Evolutionary conservation across 1,140 invertebrate genomes (phyloP).

Genomic region (Doryteuthis pealeii): DNA sequence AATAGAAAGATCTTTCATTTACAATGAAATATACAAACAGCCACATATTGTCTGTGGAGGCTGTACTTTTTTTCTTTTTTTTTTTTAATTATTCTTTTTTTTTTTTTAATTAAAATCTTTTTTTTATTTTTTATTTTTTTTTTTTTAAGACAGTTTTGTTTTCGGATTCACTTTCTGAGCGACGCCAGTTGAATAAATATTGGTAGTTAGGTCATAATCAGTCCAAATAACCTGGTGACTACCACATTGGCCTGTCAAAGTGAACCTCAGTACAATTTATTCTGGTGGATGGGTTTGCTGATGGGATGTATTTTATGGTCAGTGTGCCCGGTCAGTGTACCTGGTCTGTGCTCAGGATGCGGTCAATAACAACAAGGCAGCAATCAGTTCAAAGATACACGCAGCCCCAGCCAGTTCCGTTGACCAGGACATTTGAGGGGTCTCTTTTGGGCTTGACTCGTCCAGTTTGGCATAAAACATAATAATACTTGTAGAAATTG

Average conservation of each 20-base stretch:
- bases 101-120: too few relatives aligned
- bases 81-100: too few relatives aligned
- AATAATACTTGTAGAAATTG: constrained; percentile 31
- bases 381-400: constrained; percentile 26
- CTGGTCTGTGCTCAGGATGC: background rate
- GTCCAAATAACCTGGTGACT: too few relatives aligned
- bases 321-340: background rate
- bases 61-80: too few relatives aligned
- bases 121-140: too few relatives aligned
- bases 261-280: background rate
- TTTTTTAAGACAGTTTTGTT: too few relatives aligned
- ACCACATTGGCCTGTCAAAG: background rate
- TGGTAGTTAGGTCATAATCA: too few relatives aligned
- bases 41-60: too few relatives aligned
- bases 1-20: too few relatives aligned
- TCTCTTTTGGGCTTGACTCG: constrained; percentile 24
- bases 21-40: too few relatives aligned
- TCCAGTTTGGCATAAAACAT: constrained; percentile 38
- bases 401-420: constrained; percentile 25
- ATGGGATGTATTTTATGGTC: background rate
- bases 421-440: constrained; percentile 34
- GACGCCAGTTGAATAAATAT: too few relatives aligned
- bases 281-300: background rate
- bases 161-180: too few relatives aligned
- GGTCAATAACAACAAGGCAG: constrained; percentile 22